Evolutionary conservation across 2,888 invertebrate species (phyloP).

Genomic region (Nineta flava): DNA sequence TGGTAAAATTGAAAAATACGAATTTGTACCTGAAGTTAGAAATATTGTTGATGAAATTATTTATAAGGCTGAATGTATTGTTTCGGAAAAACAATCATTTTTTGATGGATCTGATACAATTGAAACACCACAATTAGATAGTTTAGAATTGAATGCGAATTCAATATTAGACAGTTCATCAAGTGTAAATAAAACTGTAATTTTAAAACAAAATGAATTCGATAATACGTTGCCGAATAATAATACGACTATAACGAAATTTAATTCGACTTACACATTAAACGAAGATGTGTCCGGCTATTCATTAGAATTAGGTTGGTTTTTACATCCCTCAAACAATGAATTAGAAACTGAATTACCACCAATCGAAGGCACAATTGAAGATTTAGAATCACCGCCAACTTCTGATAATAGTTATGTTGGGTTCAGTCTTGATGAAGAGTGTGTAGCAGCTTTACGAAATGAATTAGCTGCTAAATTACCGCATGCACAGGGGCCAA

Average conservation of each 20-base stretch:
- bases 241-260: neutral
- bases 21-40: neutral
- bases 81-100: neutral
- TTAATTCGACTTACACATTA: neutral
- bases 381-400: slow-evolving; percentile 19
- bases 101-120: neutral
- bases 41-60: slow-evolving; percentile 1
- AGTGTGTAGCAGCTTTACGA: slow-evolving; percentile 51
- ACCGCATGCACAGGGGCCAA: slow-evolving; percentile 39
- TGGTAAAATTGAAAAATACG: neutral
- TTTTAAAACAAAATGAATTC: neutral
- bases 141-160: slow-evolving; percentile 3
- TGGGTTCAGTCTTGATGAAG: slow-evolving; percentile 46
- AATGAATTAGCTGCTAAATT: slow-evolving; percentile 54
- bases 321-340: slow-evolving; percentile 25
- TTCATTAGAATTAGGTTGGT: slow-evolving; percentile 23
- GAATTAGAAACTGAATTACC: neutral
- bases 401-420: slow-evolving; percentile 26
- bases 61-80: neutral
- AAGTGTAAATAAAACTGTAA: neutral
- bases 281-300: neutral
- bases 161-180: slow-evolving; percentile 1
- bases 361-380: slow-evolving; percentile 11
- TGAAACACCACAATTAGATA: slow-evolving; percentile 4
- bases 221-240: neutral